A percentile compares a stretch with the other conserved stretches of the same genome.
These are phyloP conservation scores for Lamproptera curius DNA, from an alignment of 2,888 invertebrate genomes.

Conservation along the genomic window DNA sequence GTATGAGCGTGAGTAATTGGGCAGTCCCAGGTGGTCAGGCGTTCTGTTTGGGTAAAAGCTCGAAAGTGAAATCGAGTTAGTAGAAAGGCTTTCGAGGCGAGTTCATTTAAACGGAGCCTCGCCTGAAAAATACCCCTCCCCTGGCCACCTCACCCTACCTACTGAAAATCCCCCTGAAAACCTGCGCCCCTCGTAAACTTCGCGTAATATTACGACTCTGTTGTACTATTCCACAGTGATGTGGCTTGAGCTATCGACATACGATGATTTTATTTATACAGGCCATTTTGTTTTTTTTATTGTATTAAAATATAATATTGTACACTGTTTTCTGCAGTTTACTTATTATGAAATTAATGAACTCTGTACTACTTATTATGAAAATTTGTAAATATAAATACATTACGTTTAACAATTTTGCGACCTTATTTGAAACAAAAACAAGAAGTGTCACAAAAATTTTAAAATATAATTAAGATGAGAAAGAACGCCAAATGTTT, in stretches of 20 bases:
- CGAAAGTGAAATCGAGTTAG: constrained; percentile 18
- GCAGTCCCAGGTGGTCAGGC: constrained; percentile 10
- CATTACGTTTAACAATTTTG: no score
- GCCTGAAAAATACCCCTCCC: constrained; percentile 17
- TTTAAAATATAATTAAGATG: no score
- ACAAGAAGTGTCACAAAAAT: no score
- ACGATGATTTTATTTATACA: background rate
- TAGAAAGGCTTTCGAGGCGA: constrained; percentile 13
- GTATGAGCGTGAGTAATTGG: background rate
- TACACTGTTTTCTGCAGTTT: background rate
- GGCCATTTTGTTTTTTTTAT: background rate
- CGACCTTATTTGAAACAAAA: no score
- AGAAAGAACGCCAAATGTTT: no score
- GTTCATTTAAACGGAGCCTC: constrained; percentile 23
- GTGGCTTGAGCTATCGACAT: no score
- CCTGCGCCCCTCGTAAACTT: constrained; percentile 31
- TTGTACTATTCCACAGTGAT: constrained; percentile 16
- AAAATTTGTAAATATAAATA: no score
- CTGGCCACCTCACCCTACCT: constrained; percentile 1
- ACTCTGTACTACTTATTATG: background rate
- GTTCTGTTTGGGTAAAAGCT: constrained; percentile 12
- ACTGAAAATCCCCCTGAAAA: background rate
- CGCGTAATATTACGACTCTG: constrained; percentile 28
- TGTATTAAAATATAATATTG: background rate
- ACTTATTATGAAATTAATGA: background rate